These are phyloP conservation scores for Macropis europaea DNA, from an alignment of 2,888 invertebrate species.

Conservation along the genomic window DNA sequence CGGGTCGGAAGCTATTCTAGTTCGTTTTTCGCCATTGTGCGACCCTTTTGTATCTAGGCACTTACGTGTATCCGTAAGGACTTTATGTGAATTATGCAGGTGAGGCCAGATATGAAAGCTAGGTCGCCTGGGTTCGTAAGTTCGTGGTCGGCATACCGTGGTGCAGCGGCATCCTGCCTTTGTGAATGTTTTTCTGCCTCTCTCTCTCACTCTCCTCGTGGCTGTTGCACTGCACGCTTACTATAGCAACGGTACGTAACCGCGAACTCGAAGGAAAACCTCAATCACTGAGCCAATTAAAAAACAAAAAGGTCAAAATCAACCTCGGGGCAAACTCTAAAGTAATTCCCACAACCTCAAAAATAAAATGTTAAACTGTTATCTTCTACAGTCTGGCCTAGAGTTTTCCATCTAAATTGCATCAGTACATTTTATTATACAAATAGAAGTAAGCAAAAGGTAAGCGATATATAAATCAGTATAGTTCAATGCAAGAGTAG, in stretches of 20 bases:
- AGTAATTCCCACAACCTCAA: no score
- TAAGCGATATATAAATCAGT: no score
- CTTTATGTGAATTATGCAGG: constrained; percentile 54
- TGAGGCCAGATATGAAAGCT: constrained; percentile 64
- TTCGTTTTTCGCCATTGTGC: background rate
- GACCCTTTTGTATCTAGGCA: constrained; percentile 10
- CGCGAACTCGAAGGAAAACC: background rate
- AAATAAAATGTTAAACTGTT: no score
- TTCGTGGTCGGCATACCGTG: constrained; percentile 67
- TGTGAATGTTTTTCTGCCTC: constrained; percentile 58
- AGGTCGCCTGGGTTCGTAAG: constrained; percentile 65
- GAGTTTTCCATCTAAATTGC: no score
- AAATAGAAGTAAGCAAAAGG: no score
- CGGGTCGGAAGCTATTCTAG: background rate
- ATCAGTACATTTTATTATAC: no score
- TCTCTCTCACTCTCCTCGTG: constrained; percentile 26
- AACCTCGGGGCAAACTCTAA: no score
- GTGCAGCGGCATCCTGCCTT: constrained; percentile 71
- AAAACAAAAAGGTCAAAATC: no score
- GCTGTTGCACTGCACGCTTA: background rate
- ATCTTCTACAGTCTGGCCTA: no score
- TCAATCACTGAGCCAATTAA: no score
- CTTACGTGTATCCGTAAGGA: constrained; percentile 30
- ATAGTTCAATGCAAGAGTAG: no score
- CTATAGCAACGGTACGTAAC: background rate